Base-by-base conservation (phyloP, 2,888 invertebrate species). In the Thecophora atra region DNA sequence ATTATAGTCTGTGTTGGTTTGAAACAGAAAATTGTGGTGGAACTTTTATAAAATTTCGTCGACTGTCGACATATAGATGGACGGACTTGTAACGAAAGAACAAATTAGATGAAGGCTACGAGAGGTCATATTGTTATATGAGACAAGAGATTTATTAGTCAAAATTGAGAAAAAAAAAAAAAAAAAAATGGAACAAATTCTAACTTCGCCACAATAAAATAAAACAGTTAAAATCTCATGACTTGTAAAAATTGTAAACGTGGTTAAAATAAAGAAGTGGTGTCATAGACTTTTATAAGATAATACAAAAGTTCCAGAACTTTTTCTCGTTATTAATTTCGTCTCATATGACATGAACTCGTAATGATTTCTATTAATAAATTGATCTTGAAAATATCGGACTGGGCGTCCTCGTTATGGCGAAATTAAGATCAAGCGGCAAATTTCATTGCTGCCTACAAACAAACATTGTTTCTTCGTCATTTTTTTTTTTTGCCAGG, bases 21-120 rank as follows among this genome's bases (percentile, higher is more conserved):
- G 65, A 51, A 70, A 56, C 30, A 70, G 56, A 72, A 67, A 65
- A 67, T 47, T 17, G 56, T 72, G 56, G 58, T 69, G 64, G 24
- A 56, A 65, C 51, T 58, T 69, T 60, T 62, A 54, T 11, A 56
- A 47, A 65, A 51, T 56, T 44, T 71, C 47, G 65, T 58, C 71
- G 56, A 71, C 52, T 21, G 52, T 42, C 37, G 26, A 52, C 26
- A n/a, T 47, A 65, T 44, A 17, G 56, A 51, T 62, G 58, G 69
- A 69, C 60, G 44, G 42, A 69, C 58, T 19, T 5, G 15, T 47
- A 63, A 21, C 21, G 58, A 44, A 13, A 47, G 8, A 37, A 44
- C 21, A 42, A 17, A 19, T 15, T 56, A 28, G 28, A 26, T 24
- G 58, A 58, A 26, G 58, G 28, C 54, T 54, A 54, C 11, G 47